Evolutionary conservation across 2,797 vertebrate genomes (phyloP).

Genomic region (Semaprochilodus insignis): DNA sequence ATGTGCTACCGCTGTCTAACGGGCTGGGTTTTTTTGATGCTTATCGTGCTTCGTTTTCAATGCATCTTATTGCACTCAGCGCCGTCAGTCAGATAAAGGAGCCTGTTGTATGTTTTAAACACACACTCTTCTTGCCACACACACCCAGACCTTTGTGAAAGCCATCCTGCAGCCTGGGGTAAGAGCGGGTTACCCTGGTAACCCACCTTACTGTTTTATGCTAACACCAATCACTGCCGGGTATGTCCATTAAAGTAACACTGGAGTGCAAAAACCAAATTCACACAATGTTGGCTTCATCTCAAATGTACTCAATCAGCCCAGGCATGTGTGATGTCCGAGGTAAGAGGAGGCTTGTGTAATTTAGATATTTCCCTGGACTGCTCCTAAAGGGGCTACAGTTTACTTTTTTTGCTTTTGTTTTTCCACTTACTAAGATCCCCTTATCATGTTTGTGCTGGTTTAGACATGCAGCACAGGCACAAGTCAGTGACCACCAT

Average conservation of each 20-base stretch:
- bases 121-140: not conserved
- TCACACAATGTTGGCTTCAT: not conserved
- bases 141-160: not conserved
- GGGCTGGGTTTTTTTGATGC: conserved; percentile 41
- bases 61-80: conserved; percentile 30
- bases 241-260: not conserved
- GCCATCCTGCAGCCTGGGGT: not conserved
- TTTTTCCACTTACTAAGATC: not conserved
- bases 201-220: conserved; percentile 6
- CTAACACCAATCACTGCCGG: not conserved
- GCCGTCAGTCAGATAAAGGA: conserved; percentile 31
- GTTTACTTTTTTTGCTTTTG: not conserved
- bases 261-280: not conserved
- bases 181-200: not conserved
- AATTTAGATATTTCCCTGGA: not conserved
- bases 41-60: conserved; percentile 58
- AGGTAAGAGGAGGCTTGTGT: not conserved
- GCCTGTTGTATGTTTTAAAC: conserved; percentile 4
- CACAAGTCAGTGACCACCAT: too few species aligned
- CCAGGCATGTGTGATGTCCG: not conserved
- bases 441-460: not conserved
- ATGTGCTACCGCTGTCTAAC: conserved; percentile 70
- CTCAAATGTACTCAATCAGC: not conserved
- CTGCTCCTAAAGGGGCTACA: not conserved
- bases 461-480: not conserved